Conservation (phyloP, 2,888 invertebrate species). For the Caenorhabditis doughertyi region DNA sequence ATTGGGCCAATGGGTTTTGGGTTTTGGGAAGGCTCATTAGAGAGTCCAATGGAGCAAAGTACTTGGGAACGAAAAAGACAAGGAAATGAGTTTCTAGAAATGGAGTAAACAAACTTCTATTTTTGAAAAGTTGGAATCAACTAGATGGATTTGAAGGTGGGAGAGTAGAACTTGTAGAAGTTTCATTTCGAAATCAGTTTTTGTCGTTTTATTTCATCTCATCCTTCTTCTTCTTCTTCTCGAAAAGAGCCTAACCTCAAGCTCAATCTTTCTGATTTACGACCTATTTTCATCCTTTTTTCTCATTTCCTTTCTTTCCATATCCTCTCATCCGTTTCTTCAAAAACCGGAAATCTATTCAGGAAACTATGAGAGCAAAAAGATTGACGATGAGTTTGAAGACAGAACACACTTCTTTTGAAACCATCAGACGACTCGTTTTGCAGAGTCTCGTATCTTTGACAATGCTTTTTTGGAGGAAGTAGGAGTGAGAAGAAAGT, state of each 20-base stretch:
- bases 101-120: neutral
- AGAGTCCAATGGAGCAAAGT: neutral
- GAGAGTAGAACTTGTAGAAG: neutral
- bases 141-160: neutral
- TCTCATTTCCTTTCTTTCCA: conserved; percentile 4
- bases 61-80: neutral
- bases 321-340: conserved; percentile 6
- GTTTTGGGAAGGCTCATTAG: conserved; percentile 23
- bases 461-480: conserved; percentile 30
- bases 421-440: conserved; percentile 1
- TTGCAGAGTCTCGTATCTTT: conserved; percentile 6
- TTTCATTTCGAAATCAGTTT: neutral
- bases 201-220: neutral
- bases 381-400: conserved; percentile 32
- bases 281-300: conserved; percentile 8
- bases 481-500: conserved; percentile 19
- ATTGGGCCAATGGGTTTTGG: conserved; percentile 10
- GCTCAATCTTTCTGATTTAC: conserved; percentile 27
- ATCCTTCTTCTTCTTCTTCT: neutral
- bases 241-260: neutral
- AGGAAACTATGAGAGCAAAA: conserved; percentile 5
- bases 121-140: neutral
- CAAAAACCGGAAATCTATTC: conserved; percentile 5
- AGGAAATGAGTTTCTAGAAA: conserved; percentile 5
- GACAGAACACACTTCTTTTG: conserved; percentile 14